Conservation (phyloP, 2,888 invertebrate species). For the Formica aserva region DNA sequence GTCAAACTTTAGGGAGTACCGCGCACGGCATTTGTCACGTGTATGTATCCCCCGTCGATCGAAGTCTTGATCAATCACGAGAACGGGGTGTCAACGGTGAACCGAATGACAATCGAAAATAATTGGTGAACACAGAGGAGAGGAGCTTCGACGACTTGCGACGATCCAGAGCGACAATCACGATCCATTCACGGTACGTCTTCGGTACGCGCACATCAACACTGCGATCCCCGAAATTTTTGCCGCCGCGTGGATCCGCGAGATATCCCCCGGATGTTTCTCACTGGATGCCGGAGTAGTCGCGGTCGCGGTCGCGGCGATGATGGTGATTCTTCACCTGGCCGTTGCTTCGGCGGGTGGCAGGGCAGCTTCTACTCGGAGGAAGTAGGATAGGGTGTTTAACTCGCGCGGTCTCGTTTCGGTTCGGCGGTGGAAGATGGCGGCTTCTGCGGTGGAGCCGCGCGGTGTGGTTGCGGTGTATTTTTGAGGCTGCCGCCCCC, state of each 20-base stretch:
- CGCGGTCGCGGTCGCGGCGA: conserved; percentile 18
- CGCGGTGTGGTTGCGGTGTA: conserved; percentile 86
- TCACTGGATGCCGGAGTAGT: conserved; percentile 24
- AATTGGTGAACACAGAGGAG: neutral
- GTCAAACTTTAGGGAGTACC: conserved; percentile 31
- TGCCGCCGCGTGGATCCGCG: conserved; percentile 7
- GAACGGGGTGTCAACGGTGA: neutral
- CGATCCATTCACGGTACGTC: conserved; percentile 5
- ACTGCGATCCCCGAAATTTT: conserved; percentile 30
- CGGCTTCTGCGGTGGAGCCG: conserved; percentile 86
- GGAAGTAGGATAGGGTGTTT: conserved; percentile 81
- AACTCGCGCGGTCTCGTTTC: conserved; percentile 85
- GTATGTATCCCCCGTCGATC: conserved; percentile 37
- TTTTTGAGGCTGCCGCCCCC: conserved; percentile 86
- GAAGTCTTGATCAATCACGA: conserved; percentile 47
- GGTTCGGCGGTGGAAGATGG: conserved; percentile 85
- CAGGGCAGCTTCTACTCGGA: conserved; percentile 73
- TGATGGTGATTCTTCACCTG: conserved; percentile 55
- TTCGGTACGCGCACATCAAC: conserved; percentile 25
- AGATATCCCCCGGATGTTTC: conserved; percentile 11
- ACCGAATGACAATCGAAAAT: neutral
- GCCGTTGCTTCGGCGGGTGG: conserved; percentile 69
- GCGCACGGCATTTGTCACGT: conserved; percentile 43
- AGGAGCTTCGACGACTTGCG: neutral
- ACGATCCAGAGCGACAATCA: conserved; percentile 3